These are phyloP conservation scores for Centropus unirufus DNA, from an alignment of 2,113 vertebrate genomes.

Conservation along the genomic window DNA sequence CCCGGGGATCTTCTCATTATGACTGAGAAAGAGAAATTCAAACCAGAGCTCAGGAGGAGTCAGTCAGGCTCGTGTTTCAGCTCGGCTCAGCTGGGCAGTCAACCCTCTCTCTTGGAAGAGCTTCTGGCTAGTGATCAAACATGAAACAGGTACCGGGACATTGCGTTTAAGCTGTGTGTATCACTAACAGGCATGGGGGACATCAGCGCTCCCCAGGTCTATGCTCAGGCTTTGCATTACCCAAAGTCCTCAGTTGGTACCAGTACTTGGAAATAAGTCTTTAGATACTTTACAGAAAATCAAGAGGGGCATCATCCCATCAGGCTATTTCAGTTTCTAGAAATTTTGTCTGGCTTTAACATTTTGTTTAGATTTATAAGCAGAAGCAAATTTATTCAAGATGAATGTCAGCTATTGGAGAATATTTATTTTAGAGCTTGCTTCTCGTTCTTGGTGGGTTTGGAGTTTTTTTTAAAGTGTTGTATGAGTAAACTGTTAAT, in stretches of 20 bases:
- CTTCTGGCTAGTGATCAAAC: neutral
- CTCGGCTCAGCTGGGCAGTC: neutral
- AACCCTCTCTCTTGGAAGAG: neutral
- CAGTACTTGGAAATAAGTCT: neutral
- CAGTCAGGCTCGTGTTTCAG: neutral
- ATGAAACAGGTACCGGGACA: neutral
- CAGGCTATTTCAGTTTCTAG: neutral
- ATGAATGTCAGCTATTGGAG: neutral
- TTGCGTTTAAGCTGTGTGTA: neutral
- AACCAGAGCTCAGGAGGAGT: neutral
- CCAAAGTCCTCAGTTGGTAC: neutral
- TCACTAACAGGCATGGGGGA: fast-evolving
- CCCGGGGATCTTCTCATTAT: neutral
- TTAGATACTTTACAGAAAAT: neutral
- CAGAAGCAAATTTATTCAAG: neutral
- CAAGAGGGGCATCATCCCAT: neutral
- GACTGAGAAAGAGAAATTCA: neutral
- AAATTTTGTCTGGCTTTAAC: neutral
- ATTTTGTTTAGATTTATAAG: neutral
- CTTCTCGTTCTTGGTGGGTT: neutral
- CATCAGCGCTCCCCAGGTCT: neutral
- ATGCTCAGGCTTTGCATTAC: neutral
- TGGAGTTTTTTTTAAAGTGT: neutral
- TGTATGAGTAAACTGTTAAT: neutral
- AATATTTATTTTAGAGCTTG: neutral